These are phyloP conservation scores for Sialis fuliginosa DNA, from an alignment of 2,888 invertebrate genomes.

Conservation along the genomic window DNA sequence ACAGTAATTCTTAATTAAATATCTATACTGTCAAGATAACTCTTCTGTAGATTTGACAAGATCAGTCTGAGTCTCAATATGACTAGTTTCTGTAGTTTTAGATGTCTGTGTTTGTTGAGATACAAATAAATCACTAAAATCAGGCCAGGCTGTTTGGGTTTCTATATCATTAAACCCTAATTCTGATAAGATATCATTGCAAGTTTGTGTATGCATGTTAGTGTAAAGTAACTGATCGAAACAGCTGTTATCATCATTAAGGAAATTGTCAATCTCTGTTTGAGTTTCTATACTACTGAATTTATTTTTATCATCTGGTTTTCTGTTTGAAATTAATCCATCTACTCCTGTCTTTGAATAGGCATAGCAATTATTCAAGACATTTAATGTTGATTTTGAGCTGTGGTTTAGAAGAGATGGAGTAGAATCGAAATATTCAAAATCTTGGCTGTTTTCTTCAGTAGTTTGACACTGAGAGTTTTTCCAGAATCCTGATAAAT, in stretches of 20 bases:
- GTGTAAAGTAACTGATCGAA: slow-evolving; percentile 26
- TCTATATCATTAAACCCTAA: slow-evolving; percentile 40
- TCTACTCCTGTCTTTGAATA: not conserved
- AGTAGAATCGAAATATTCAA: not conserved
- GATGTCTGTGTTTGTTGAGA: slow-evolving; percentile 41
- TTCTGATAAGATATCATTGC: slow-evolving; percentile 33
- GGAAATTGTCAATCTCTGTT: slow-evolving; percentile 24
- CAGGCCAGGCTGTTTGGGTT: slow-evolving; percentile 42
- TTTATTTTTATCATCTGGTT: slow-evolving; percentile 17
- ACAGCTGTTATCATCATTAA: slow-evolving; percentile 24
- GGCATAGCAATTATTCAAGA: not conserved
- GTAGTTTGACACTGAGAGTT: slow-evolving; percentile 23
- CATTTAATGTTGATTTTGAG: slow-evolving; percentile 11
- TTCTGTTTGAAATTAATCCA: slow-evolving; percentile 10
- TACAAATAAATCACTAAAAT: slow-evolving; percentile 32
- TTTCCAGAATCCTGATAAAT: slow-evolving; percentile 23
- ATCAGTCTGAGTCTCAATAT: slow-evolving; percentile 36
- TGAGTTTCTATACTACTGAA: slow-evolving; percentile 41
- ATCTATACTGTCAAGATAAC: slow-evolving; percentile 4
- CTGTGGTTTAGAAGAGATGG: slow-evolving; percentile 10
- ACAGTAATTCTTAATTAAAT: not conserved
- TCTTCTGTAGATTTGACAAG: slow-evolving; percentile 11
- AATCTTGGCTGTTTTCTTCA: slow-evolving; percentile 16
- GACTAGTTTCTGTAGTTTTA: slow-evolving; percentile 23
- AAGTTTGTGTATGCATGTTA: slow-evolving; percentile 33